Percentiles rank a stretch among this genome's conserved stretches.
Evolutionary conservation across 2,888 invertebrate species (phyloP).

Genomic region (Rhingia campestris): DNA sequence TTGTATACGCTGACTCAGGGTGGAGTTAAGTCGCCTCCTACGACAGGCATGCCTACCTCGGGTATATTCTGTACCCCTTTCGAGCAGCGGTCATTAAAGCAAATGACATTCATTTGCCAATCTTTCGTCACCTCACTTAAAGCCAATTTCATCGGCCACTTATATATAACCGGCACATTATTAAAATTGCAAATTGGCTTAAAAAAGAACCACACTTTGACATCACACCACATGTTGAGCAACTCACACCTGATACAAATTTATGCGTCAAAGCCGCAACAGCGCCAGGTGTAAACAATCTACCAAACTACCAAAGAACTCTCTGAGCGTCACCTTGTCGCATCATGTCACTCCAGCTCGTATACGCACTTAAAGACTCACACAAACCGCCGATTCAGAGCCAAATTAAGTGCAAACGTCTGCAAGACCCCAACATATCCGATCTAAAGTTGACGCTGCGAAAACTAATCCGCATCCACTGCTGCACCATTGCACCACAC

Average conservation of each 20-base stretch:
- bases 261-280: background rate
- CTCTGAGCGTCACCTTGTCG: conserved; percentile 26
- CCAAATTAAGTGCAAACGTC: conserved; percentile 13
- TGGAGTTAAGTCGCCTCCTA: no score
- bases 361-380: conserved; percentile 11
- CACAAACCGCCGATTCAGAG: conserved; percentile 1
- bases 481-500: conserved; percentile 15
- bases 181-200: conserved; percentile 1
- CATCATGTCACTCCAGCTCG: conserved; percentile 32
- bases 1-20: no score
- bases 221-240: conserved; percentile 2
- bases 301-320: background rate
- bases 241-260: conserved; percentile 27
- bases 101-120: no score
- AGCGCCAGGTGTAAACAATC: conserved; percentile 20
- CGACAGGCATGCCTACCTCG: no score
- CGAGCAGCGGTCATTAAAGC: no score
- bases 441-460: background rate
- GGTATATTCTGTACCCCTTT: no score
- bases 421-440: background rate
- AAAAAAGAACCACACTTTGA: conserved; percentile 4
- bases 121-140: no score
- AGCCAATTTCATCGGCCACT: no score
- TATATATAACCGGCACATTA: no score
- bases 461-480: conserved; percentile 32